Evolutionary conservation across 2,888 invertebrate species (phyloP).

Genomic region (Hirtodrosophila alboralis): DNA sequence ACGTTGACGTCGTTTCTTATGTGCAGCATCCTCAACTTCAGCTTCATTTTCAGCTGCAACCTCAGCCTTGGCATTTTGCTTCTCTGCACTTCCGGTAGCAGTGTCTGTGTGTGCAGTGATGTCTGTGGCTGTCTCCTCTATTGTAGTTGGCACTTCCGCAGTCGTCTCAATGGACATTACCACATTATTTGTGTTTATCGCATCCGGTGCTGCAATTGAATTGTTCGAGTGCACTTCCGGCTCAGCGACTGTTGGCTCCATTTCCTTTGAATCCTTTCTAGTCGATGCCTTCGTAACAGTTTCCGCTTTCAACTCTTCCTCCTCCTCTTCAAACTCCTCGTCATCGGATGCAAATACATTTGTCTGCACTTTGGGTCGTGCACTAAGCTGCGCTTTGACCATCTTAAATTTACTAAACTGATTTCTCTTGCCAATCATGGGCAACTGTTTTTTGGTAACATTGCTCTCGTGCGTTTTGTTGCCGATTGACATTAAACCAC

Average conservation of each 20-base stretch:
- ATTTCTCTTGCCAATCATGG: constrained; percentile 85
- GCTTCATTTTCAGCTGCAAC: neutral
- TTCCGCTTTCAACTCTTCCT: constrained; percentile 33
- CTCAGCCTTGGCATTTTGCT: constrained; percentile 25
- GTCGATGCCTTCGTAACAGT: constrained; percentile 17
- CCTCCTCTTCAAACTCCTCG: constrained; percentile 67
- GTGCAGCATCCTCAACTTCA: constrained; percentile 20
- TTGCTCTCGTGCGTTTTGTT: constrained; percentile 10
- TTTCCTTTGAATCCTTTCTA: constrained; percentile 17
- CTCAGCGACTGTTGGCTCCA: constrained; percentile 6
- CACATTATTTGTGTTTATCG: constrained; percentile 18
- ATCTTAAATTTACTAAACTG: constrained; percentile 82
- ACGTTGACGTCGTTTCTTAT: constrained; percentile 76
- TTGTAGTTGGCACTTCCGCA: constrained; percentile 18
- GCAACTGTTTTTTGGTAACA: constrained; percentile 73
- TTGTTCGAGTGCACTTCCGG: constrained; percentile 25
- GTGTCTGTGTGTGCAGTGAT: neutral
- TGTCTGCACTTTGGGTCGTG: constrained; percentile 32
- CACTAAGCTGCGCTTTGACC: constrained; percentile 51
- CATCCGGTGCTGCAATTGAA: constrained; percentile 27
- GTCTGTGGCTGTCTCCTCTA: neutral
- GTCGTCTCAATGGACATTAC: constrained; percentile 17
- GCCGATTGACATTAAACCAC: constrained; percentile 38
- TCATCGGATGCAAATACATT: constrained; percentile 72
- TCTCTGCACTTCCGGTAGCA: constrained; percentile 9